Evolutionary conservation across 2,113 vertebrate species (phyloP).

Genomic region (Procapra przewalskii): DNA sequence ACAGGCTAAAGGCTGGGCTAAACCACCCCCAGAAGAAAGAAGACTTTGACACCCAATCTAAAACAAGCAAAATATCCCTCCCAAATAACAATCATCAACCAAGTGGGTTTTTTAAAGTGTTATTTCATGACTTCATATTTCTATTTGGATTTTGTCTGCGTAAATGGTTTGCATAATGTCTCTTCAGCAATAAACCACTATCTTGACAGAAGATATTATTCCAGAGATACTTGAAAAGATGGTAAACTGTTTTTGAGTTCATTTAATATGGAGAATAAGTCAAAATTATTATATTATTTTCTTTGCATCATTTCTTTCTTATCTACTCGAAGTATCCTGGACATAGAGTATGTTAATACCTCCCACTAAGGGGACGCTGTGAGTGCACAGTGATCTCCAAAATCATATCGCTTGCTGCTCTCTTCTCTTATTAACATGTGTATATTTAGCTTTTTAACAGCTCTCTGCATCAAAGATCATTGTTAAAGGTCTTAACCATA

Average conservation of each 20-base stretch:
- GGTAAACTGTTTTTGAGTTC: background rate
- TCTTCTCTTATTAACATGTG: background rate
- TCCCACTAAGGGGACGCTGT: background rate
- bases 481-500: background rate
- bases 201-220: background rate
- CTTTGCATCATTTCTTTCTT: background rate
- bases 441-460: background rate
- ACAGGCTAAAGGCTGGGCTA: background rate
- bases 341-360: background rate
- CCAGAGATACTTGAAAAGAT: background rate
- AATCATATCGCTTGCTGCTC: background rate
- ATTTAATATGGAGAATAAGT: background rate
- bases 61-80: background rate
- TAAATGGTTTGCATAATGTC: background rate
- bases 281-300: background rate
- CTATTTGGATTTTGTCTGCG: background rate
- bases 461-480: background rate
- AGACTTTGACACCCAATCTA: background rate
- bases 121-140: background rate
- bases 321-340: background rate
- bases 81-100: background rate
- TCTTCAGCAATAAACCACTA: background rate
- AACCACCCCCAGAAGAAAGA: background rate
- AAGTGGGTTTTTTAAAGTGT: background rate
- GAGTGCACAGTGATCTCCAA: background rate